Evolutionary conservation across 92 coral and sea anemone genomes (phyloP).

Genomic region (Bergia sp.): DNA sequence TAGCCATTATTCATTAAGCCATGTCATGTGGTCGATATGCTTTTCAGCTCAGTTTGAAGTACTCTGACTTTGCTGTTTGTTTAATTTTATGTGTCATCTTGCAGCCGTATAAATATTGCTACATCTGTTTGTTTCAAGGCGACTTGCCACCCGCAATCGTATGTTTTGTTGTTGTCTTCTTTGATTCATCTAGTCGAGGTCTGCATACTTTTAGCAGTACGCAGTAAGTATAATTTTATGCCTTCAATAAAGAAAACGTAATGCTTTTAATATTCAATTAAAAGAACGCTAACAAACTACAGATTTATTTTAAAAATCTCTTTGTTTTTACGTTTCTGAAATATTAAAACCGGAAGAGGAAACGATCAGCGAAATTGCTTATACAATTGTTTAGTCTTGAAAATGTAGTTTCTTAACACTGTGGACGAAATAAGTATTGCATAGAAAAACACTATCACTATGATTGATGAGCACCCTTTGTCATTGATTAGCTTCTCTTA

Average conservation of each 20-base stretch:
- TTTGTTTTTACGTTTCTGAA: not conserved
- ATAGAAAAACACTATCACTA: too few species aligned
- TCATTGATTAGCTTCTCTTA: too few species aligned
- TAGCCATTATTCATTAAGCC: constrained; percentile 9
- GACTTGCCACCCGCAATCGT: not conserved
- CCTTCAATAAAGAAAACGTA: not conserved
- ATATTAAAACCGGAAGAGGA: too few species aligned
- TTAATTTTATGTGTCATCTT: not conserved
- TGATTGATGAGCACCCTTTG: too few species aligned
- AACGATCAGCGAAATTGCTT: not conserved
- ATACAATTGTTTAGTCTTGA: too few species aligned
- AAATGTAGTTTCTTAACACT: not conserved
- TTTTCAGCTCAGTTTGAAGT: not conserved
- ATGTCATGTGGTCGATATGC: not conserved
- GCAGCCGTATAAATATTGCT: not conserved
- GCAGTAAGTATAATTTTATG: too few species aligned
- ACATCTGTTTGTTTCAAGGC: not conserved
- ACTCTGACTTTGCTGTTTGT: not conserved
- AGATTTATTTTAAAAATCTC: not conserved
- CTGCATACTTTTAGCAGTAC: not conserved
- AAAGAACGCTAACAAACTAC: not conserved
- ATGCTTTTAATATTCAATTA: not conserved
- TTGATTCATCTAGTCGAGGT: not conserved
- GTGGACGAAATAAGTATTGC: not conserved
- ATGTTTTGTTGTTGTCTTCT: not conserved